phyloP scores from a whole-genome alignment of 2,888 invertebrate genomes.

The Agriopis leucophaearia region DNA sequence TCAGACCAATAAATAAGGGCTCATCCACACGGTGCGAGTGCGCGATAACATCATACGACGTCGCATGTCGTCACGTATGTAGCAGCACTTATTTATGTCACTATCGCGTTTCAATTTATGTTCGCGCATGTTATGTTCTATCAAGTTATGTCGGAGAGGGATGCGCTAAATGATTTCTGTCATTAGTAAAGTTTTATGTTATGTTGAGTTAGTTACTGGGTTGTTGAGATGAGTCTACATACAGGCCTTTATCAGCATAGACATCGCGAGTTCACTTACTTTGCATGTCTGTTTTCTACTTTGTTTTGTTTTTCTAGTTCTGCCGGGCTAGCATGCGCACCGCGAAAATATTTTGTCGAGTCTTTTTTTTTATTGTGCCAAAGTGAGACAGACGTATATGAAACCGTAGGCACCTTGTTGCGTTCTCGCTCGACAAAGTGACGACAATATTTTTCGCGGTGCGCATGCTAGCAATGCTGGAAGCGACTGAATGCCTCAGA shows the following conservation, averaged over 20 bases:
- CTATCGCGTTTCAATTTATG: slow-evolving; percentile 81
- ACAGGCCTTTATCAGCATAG: no score
- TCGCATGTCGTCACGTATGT: slow-evolving; percentile 77
- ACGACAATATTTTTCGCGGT: no score
- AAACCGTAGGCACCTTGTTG: no score
- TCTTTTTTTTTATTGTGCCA: no score
- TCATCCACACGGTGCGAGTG: slow-evolving; percentile 57
- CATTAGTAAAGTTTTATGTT: slow-evolving; percentile 32
- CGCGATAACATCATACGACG: slow-evolving; percentile 64
- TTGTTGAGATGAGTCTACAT: slow-evolving; percentile 14
- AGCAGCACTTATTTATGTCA: slow-evolving; percentile 71
- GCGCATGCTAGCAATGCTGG: no score
- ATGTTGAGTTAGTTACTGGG: slow-evolving; percentile 31
- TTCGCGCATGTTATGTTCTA: slow-evolving; percentile 48
- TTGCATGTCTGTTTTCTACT: no score
- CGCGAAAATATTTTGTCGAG: no score
- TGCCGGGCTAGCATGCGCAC: no score
- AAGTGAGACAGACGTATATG: no score
- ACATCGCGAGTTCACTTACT: not conserved
- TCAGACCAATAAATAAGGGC: slow-evolving; percentile 62
- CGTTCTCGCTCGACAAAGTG: no score
- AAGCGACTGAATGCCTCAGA: no score
- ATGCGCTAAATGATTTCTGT: slow-evolving; percentile 44
- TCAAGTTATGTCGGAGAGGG: slow-evolving; percentile 29
- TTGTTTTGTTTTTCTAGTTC: no score